A percentile compares a stretch with the other conserved stretches of the same genome.
Evolutionary conservation across 2,888 invertebrate genomes (phyloP).

Genomic region (Trissolcus japonicus): DNA sequence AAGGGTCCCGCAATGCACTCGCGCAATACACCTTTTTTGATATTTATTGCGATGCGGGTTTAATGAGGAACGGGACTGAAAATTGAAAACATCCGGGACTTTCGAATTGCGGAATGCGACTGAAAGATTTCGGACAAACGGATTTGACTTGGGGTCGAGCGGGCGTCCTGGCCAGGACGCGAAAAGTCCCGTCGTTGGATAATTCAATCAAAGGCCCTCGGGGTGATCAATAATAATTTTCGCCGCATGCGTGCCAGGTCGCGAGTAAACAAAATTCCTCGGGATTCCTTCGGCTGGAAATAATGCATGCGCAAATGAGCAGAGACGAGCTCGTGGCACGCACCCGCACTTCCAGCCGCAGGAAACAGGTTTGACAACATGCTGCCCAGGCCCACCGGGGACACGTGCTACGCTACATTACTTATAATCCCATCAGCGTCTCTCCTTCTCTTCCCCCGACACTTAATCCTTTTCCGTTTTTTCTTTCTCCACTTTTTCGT

Average conservation of each 20-base stretch:
- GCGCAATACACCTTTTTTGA: conserved; percentile 29
- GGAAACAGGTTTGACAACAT: conserved; percentile 75
- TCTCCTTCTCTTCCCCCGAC: conserved; percentile 46
- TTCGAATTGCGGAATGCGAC: neutral
- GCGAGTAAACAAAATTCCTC: conserved; percentile 49
- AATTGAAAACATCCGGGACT: conserved; percentile 13
- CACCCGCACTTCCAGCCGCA: conserved; percentile 60
- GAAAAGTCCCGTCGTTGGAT: neutral
- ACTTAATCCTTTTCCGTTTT: conserved; percentile 32
- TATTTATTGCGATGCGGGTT: conserved; percentile 25
- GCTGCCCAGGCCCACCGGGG: conserved; percentile 70
- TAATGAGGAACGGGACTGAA: conserved; percentile 22
- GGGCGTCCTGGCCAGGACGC: too few species aligned
- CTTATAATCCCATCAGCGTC: conserved; percentile 74
- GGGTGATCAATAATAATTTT: conserved; percentile 39
- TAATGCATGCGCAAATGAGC: conserved; percentile 52
- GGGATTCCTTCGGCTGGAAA: conserved; percentile 30
- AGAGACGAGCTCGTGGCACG: conserved; percentile 56
- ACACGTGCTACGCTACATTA: conserved; percentile 75
- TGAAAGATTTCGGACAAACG: neutral
- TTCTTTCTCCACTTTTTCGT: conserved; percentile 24
- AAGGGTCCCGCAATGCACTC: conserved; percentile 27
- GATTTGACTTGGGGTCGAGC: neutral
- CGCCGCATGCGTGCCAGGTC: conserved; percentile 25
- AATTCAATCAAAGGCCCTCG: conserved; percentile 26